Conservation (phyloP, 2,113 vertebrate genomes). For the Pseudorasbora parva region DNA sequence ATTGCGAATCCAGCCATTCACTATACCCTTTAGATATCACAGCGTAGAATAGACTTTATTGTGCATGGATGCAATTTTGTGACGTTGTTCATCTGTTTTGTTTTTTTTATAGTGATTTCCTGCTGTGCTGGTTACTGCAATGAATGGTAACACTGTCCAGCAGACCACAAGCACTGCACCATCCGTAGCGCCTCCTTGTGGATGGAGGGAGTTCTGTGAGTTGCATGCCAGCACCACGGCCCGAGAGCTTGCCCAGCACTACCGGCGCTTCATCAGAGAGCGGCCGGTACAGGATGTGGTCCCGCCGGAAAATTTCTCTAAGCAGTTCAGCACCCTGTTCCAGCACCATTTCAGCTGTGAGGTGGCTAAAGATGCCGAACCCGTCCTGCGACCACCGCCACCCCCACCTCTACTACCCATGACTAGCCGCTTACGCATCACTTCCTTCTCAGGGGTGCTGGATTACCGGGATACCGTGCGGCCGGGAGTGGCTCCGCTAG, state of each 20-base stretch:
- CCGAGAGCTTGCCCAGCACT: conserved; percentile 89
- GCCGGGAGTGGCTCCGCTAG: conserved; percentile 64
- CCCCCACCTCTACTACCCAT: conserved; percentile 56
- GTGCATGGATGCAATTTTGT: neutral
- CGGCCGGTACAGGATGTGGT: conserved; percentile 84
- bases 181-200: conserved; percentile 72
- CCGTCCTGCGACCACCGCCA: conserved; percentile 42
- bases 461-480: conserved; percentile 89
- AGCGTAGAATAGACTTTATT: neutral
- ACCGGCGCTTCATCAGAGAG: conserved; percentile 87
- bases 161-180: conserved; percentile 74
- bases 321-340: conserved; percentile 91
- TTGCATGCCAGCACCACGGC: conserved; percentile 89
- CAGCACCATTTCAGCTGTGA: conserved; percentile 92
- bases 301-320: conserved; percentile 89
- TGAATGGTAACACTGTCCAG: conserved; percentile 94
- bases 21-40: neutral
- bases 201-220: conserved; percentile 98
- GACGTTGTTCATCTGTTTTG: neutral
- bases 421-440: conserved; percentile 71
- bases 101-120: conserved; percentile 55
- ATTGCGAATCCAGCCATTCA: neutral
- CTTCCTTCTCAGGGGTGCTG: conserved; percentile 76
- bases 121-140: conserved; percentile 86
- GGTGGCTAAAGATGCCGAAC: conserved; percentile 81